These are phyloP conservation scores for Hermaeophaga mercurialis DNA, from an alignment of 2,888 invertebrate species.

Conservation along the genomic window DNA sequence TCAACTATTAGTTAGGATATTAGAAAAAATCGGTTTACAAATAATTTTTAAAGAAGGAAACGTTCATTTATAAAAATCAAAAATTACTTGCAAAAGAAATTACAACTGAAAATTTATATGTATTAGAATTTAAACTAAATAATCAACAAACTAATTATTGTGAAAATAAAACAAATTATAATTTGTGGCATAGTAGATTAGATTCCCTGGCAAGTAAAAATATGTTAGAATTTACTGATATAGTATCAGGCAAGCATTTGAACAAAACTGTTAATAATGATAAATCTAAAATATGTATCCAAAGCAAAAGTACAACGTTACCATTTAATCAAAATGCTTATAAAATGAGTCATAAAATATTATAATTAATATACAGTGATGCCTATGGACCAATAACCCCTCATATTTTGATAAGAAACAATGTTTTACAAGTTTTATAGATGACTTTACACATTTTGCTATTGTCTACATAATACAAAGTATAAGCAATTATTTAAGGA, in stretches of 20 bases:
- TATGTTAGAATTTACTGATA: not conserved
- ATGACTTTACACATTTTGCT: constrained; percentile 9
- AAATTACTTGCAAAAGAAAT: no score
- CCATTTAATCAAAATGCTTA: not conserved
- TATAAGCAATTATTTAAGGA: not conserved
- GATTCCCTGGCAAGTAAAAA: not conserved
- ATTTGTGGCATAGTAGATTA: not conserved
- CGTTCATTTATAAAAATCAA: no score
- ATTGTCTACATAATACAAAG: not conserved
- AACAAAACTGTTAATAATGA: constrained; percentile 5
- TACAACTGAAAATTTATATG: no score
- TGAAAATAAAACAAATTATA: no score
- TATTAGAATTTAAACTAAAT: no score
- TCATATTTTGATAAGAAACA: not conserved
- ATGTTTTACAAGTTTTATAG: no score
- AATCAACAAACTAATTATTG: no score
- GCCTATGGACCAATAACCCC: not conserved
- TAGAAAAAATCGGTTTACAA: no score
- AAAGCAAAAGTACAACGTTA: constrained; percentile 4
- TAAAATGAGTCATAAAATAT: not conserved
- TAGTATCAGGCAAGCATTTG: not conserved
- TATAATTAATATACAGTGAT: not conserved
- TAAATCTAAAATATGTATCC: no score
- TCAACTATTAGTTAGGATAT: not conserved
- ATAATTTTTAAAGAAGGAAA: no score